These are phyloP conservation scores for Porites divaricata DNA, from an alignment of 92 coral and sea anemone genomes.

Conservation along the genomic window DNA sequence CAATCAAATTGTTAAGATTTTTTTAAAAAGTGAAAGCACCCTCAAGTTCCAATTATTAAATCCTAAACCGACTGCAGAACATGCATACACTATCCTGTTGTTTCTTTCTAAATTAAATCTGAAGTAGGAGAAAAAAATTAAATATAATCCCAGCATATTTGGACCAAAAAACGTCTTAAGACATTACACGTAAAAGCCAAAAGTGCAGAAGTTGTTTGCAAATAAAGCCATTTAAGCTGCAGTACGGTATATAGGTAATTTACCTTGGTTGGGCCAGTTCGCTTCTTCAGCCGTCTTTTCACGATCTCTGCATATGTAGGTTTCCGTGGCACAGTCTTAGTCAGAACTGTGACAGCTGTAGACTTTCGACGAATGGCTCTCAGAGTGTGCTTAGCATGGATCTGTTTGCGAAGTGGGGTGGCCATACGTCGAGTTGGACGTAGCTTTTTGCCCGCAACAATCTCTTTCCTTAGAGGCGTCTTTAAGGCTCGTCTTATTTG, in stretches of 20 bases:
- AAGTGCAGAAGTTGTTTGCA: background rate
- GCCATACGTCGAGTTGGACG: slow-evolving; percentile 73
- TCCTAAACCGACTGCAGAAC: no score
- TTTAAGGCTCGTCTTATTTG: slow-evolving; percentile 57
- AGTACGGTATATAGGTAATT: background rate
- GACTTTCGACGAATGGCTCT: slow-evolving; percentile 78
- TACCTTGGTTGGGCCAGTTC: slow-evolving; percentile 46
- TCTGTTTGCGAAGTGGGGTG: slow-evolving; percentile 72
- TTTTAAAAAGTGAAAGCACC: no score
- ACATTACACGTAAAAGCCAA: no score
- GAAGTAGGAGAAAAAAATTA: no score
- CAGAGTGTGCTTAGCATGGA: slow-evolving; percentile 61
- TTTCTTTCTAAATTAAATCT: no score
- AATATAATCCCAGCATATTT: no score
- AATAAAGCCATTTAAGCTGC: background rate
- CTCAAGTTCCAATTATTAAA: no score
- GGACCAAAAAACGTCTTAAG: no score
- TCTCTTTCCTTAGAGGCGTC: slow-evolving; percentile 72
- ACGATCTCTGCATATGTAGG: slow-evolving; percentile 98
- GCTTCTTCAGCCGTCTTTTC: slow-evolving; percentile 74
- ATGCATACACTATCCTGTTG: no score
- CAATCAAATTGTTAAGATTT: no score
- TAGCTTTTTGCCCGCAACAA: slow-evolving; percentile 48
- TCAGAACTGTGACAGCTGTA: slow-evolving; percentile 17
- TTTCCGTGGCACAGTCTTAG: slow-evolving; percentile 50